These are phyloP conservation scores for Chrysopilus asiliformis DNA, from an alignment of 2,888 invertebrate genomes.

Conservation along the genomic window DNA sequence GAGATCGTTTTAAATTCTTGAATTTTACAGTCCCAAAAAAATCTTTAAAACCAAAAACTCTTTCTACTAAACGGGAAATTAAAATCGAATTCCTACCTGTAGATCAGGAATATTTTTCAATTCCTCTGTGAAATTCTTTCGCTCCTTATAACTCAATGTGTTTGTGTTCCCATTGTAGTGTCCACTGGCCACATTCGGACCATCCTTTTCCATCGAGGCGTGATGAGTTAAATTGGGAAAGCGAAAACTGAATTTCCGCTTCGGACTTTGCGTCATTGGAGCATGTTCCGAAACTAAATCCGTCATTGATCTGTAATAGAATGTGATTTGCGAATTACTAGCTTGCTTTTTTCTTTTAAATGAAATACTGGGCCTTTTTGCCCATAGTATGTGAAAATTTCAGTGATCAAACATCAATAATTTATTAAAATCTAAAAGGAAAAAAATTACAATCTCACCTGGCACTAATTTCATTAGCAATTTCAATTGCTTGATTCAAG, in stretches of 20 bases:
- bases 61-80: too few relatives aligned
- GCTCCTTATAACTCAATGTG: slow-evolving; percentile 28
- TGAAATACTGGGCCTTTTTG: too few relatives aligned
- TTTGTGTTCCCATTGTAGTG: slow-evolving; percentile 29
- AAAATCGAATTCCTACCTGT: slow-evolving; percentile 72
- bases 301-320: slow-evolving; percentile 44
- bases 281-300: slow-evolving; percentile 43
- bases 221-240: slow-evolving; percentile 40
- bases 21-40: too few relatives aligned
- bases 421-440: slow-evolving; percentile 18
- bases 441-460: slow-evolving; percentile 38
- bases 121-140: slow-evolving; percentile 84
- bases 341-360: too few relatives aligned
- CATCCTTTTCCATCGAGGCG: slow-evolving; percentile 19
- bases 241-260: slow-evolving; percentile 64
- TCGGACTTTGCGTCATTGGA: slow-evolving; percentile 50
- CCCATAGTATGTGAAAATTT: too few relatives aligned
- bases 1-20: too few relatives aligned
- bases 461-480: slow-evolving; percentile 82
- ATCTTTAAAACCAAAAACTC: too few relatives aligned
- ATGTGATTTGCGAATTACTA: too few relatives aligned
- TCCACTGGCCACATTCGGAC: slow-evolving; percentile 14
- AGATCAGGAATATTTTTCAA: slow-evolving; percentile 73
- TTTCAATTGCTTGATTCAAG: slow-evolving; percentile 80
- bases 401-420: too few relatives aligned